Evolutionary conservation across 2,797 vertebrate genomes (phyloP).

Genomic region (Echeneis naucrates): DNA sequence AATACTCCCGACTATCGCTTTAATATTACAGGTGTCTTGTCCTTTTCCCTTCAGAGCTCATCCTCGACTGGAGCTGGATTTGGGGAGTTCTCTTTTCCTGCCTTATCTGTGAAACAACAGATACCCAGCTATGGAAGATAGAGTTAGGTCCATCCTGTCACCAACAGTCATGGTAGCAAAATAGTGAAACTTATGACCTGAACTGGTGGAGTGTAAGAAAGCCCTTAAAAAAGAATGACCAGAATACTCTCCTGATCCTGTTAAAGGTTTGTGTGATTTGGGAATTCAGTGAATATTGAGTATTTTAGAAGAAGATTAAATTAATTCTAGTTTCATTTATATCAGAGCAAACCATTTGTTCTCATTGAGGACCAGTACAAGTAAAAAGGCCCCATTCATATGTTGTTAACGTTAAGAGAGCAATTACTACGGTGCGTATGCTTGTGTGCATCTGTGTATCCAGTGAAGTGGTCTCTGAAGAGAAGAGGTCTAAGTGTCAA

Average conservation of each 20-base stretch:
- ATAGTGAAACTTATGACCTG: no score
- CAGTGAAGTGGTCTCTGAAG: background rate
- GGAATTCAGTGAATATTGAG: background rate
- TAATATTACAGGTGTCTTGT: background rate
- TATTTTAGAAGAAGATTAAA: background rate
- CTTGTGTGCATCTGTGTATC: background rate
- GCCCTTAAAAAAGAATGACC: no score
- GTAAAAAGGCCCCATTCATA: background rate
- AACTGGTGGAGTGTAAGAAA: no score
- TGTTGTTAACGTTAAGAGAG: background rate
- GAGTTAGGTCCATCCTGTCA: no score
- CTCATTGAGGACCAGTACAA: background rate
- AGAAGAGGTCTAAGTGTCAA: background rate
- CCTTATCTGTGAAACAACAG: no score
- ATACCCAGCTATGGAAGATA: no score
- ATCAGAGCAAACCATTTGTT: background rate
- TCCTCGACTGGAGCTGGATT: no score
- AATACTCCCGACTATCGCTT: no score
- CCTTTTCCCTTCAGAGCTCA: no score
- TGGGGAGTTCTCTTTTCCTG: no score
- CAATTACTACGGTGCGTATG: background rate
- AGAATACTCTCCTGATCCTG: no score
- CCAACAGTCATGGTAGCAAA: no score
- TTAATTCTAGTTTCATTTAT: background rate
- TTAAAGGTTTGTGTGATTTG: background rate